Base-by-base conservation (phyloP, 1,140 invertebrate species). In the Drosophila tsacasi region DNA sequence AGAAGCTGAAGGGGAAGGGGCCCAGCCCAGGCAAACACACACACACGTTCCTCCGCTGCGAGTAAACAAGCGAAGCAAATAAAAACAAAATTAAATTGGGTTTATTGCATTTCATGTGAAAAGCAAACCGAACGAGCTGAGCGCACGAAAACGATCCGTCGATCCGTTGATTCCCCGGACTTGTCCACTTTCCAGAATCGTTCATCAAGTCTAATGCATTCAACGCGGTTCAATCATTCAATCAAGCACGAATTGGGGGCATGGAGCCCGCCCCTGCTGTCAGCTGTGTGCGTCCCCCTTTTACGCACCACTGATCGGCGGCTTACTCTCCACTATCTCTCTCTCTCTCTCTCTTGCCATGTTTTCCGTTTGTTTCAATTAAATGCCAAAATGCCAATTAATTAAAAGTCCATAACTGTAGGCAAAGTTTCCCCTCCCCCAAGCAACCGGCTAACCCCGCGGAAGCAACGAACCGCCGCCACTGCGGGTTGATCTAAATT, bases 91-190 rank as follows among this genome's bases (percentile, higher is more conserved):
- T 85, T 81, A 81, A 90, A 89, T 90, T 84, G 79, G 79, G 85
- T 89, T 89, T 89, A 89, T 89, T 79, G 85, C 85, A 85, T 89
- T 89, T 89, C 85, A 89, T 89, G 85, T 76, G 85, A 90, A 89
- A 89, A 73, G 57, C 61, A 89, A 89, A 90, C 84, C 10, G 50
- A 68, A 59, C 52, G 57, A 47, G n/a, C 46, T 44, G 47, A 59
- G 44, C 42, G 21, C 40, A 23, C 32, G 23, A 76, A 66, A 54
- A 30, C 59, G 25, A 64, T 64, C 60, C 21, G 44, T 47, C 32
- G 25, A 64, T 66, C 42, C 42, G 3, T 12, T 17, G 12, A 61
- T 50, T 30, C 59, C 5, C 13, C 21, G 9, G 52, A 59, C 19
- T n/a, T 13, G 23, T 25, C 35, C 44, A 12, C 25, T 49, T 39